Evolutionary conservation across 1,140 invertebrate genomes (phyloP).

Genomic region (Drosophila sucinea): DNA sequence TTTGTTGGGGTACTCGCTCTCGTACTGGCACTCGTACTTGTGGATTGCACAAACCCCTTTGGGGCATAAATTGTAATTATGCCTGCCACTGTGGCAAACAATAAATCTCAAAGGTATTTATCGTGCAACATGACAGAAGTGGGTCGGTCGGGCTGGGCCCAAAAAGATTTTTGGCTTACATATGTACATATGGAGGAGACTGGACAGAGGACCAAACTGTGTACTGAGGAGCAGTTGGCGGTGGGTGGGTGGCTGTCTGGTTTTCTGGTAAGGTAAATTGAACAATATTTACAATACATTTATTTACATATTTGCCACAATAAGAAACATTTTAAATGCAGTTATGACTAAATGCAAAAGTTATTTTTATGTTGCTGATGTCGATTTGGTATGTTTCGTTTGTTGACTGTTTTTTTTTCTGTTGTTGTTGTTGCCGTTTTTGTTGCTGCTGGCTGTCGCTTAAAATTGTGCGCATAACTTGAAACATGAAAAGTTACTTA

Average conservation of each 20-base stretch:
- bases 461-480: slow-evolving; percentile 77
- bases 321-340: slow-evolving; percentile 68
- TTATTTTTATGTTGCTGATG: slow-evolving; percentile 56
- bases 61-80: slow-evolving; percentile 81
- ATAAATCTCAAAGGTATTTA: slow-evolving; percentile 77
- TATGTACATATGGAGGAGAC: slow-evolving; percentile 46
- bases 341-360: slow-evolving; percentile 79
- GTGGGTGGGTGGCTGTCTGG: not conserved
- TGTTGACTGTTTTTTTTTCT: slow-evolving; percentile 17
- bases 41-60: slow-evolving; percentile 61
- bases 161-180: slow-evolving; percentile 26
- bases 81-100: slow-evolving; percentile 74
- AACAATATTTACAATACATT: slow-evolving; percentile 39
- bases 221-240: not conserved
- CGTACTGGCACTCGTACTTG: not conserved
- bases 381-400: slow-evolving; percentile 21
- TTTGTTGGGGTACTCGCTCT: not conserved
- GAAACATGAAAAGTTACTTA: slow-evolving; percentile 80
- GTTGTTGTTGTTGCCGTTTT: slow-evolving; percentile 17
- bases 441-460: slow-evolving; percentile 55
- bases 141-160: slow-evolving; percentile 68
- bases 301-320: slow-evolving; percentile 40
- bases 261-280: not conserved
- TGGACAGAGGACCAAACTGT: not conserved
- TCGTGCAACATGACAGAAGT: slow-evolving; percentile 79